Evolutionary conservation across 1,140 invertebrate species (phyloP), one percentile per base, ranked within the genome.

Genomic region (Antheraea pernyi): DNA sequence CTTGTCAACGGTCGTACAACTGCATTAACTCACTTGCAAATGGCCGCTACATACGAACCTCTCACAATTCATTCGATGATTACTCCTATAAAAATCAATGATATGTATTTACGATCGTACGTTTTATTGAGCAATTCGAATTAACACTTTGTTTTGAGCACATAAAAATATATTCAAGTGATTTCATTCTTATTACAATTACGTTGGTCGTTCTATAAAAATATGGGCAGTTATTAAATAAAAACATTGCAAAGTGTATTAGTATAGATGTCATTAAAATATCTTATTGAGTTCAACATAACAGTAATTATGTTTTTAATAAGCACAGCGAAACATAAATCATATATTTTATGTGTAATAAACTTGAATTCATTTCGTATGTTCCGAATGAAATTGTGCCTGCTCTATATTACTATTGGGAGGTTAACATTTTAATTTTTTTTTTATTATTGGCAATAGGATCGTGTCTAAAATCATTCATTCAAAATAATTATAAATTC

Each of bases 191-290:
- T 13, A 65, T 46, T 18, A 70, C 10, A 39, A 39, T 39, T 3
- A 11, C 39, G 48, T 65, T 7, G 19, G 16, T 39, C 19, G 19
- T 11, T 65, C 4, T 61, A 59, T 66, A 18, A 69, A 73, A 65
- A 71, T 71, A 74, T 65, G 65, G 71, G 18, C 53, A 71, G 69
- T 69, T 78, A 73, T 16, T 2, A 53, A 81, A 73, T 71, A 73
- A 77, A n/a, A 78, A 75, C 72, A 42, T 42, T 9, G 8, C 11
- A 7, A 8, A 42, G 39, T 73, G 64, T 59, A 58, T 8, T 42
- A 30, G 64, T 75, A 83, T 86, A 80, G 82, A 84, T 77, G 81
- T 87, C 80, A 76, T 81, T 82, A 78, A 78, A 83, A 84, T 77
- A 84, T 81, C 82, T 88, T 85, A 86, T 84, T 81, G 77, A 64